Base-by-base conservation (phyloP, 2,797 vertebrate genomes). In the Sus cebifrons region DNA sequence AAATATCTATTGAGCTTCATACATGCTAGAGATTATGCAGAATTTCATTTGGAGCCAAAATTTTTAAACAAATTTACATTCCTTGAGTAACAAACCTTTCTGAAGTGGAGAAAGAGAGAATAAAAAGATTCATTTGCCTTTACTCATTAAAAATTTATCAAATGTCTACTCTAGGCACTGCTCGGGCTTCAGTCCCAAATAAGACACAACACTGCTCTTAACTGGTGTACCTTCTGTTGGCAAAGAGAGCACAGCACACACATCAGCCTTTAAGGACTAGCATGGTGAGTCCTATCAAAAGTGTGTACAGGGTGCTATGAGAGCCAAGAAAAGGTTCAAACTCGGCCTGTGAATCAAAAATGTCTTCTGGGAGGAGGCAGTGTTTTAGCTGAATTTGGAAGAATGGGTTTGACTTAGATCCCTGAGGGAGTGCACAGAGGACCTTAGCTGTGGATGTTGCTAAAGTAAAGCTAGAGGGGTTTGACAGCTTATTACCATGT, bases 1-100 rank as follows among this genome's bases (percentile, higher is more conserved):
- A 91, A 65, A 44, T 92, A 91, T 74, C 91, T 92, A 29, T 91
- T 36, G 13, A 62, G 3, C 18, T 93, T 2, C 25, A 94, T 56
- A 75, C 13, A 86, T 74, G 58, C 20, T 79, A 78, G 7, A 0
- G 79, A 56, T n/a, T 54, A 5, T 65, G 10, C 4, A 36, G 13
- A 87, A 68, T 96, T 97, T 96, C 10, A 82, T 84, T 89, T 93
- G 52, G 10, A 13, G 21, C 9, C 71, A 87, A 89, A n/a, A 12
- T 64, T 13, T 75, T 83, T 81, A 93, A 96, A 44, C 20, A 85
- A 60, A 88, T 85, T 64, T 83, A 18, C 8, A 36, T 73, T 36
- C 49, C 6, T 60, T 74, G 25, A 89, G 56, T 86, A 93, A 93
- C 54, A 20, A 70, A 32, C 25, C 15, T 89, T 89, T 87, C n/a